Percentiles rank a stretch among this genome's conserved stretches.
phyloP scores from a whole-genome alignment of 2,113 vertebrate genomes.

The Oryzias melastigma region DNA sequence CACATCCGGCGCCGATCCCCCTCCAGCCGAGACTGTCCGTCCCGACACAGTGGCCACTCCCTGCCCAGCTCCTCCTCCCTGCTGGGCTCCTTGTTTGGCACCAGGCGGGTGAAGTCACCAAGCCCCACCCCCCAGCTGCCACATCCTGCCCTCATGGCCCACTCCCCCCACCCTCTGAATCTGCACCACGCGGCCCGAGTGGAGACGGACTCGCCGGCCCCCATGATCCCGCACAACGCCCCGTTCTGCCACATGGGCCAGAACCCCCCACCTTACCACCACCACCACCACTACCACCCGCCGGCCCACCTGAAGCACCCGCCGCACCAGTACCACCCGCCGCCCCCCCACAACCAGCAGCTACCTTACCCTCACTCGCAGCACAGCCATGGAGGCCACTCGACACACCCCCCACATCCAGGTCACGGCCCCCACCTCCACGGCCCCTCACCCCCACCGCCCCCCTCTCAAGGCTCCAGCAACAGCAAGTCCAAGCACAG shows the following conservation, averaged over 20 bases:
- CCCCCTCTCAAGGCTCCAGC: constrained; percentile 54
- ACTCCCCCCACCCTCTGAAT: constrained; percentile 73
- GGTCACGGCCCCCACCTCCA: constrained; percentile 82
- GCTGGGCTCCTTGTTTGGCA: constrained; percentile 91
- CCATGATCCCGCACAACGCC: constrained; percentile 80
- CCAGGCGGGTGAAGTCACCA: constrained; percentile 84
- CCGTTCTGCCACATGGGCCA: constrained; percentile 88
- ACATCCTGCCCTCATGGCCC: constrained; percentile 82
- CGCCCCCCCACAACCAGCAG: constrained; percentile 74
- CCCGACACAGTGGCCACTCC: constrained; percentile 89
- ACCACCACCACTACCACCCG: constrained; percentile 93
- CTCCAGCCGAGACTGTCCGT: constrained; percentile 90
- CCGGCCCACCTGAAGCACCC: constrained; percentile 85
- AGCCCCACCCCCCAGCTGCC: constrained; percentile 69
- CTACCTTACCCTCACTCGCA: constrained; percentile 67
- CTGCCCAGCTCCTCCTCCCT: constrained; percentile 92
- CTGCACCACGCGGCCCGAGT: constrained; percentile 80
- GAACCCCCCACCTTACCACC: constrained; percentile 93
- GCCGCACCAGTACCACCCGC: constrained; percentile 81
- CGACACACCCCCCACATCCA: constrained; percentile 71
- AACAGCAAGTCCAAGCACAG: constrained; percentile 93
- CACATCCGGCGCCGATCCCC: constrained; percentile 89
- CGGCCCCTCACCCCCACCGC: constrained; percentile 62
- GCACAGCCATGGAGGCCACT: constrained; percentile 78
- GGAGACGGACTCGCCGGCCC: constrained; percentile 76